Conservation (phyloP, 2,888 invertebrate genomes). For the Ophion costatus region DNA sequence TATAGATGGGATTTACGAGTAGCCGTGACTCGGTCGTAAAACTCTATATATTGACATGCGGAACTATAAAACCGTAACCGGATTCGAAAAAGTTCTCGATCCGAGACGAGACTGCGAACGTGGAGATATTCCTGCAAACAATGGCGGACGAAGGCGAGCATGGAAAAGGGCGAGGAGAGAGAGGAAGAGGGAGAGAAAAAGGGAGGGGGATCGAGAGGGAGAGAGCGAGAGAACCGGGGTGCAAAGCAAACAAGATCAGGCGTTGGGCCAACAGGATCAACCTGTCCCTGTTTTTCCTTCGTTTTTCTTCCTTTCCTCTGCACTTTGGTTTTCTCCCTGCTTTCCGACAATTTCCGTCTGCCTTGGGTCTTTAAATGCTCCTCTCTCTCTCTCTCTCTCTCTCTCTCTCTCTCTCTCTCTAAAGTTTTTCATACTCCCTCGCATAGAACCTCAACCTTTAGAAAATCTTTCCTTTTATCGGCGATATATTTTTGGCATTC, state of each 20-base stretch:
- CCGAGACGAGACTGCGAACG: conserved; percentile 25
- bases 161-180: not conserved
- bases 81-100: conserved; percentile 69
- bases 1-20: conserved; percentile 59
- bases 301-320: conserved; percentile 40
- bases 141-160: conserved; percentile 12
- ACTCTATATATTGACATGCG: conserved; percentile 76
- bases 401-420: no score
- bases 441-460: no score
- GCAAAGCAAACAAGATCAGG: conserved; percentile 37
- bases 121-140: conserved; percentile 17
- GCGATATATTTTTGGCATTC: no score
- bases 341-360: conserved; percentile 28
- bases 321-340: conserved; percentile 53
- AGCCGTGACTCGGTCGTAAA: conserved; percentile 72
- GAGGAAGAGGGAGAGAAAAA: not conserved
- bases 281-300: conserved; percentile 64
- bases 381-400: conserved; percentile 8
- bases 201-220: not conserved
- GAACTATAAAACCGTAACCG: conserved; percentile 79
- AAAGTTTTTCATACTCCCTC: no score
- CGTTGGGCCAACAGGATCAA: conserved; percentile 66
- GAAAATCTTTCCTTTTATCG: no score
- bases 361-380: not conserved
- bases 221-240: conserved; percentile 53